phyloP scores from a whole-genome alignment of 2,113 vertebrate genomes.

The Archilochus colubris region DNA sequence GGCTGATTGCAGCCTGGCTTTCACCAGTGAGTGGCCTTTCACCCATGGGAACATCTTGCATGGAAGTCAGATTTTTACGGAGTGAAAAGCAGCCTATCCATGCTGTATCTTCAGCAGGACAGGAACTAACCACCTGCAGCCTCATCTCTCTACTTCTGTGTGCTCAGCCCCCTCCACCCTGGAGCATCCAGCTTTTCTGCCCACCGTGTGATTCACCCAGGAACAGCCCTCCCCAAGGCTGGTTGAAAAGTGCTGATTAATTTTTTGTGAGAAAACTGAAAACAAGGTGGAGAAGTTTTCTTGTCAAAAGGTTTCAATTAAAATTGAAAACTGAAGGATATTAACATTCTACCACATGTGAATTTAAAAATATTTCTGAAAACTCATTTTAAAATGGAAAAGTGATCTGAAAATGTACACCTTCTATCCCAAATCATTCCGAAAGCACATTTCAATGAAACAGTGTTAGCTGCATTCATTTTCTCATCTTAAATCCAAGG shows the following conservation, averaged over 20 bases:
- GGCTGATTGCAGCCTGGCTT: neutral
- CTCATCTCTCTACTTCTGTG: neutral
- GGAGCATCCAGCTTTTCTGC: neutral
- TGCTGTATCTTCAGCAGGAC: neutral
- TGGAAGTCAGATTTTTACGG: neutral
- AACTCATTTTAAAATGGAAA: neutral
- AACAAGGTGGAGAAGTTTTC: neutral
- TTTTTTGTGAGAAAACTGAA: neutral
- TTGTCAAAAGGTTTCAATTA: neutral
- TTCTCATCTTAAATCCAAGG: neutral
- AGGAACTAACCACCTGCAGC: neutral
- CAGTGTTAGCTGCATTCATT: neutral
- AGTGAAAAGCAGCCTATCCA: neutral
- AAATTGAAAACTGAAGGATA: neutral
- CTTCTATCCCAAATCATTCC: neutral
- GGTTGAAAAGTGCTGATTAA: conserved; percentile 1
- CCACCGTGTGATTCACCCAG: neutral
- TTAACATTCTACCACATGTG: neutral
- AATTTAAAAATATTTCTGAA: neutral
- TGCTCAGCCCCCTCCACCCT: rapidly evolving
- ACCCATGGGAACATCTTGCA: rapidly evolving
- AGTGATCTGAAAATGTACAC: neutral
- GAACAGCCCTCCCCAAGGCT: neutral
- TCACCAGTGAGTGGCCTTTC: neutral
- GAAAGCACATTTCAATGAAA: conserved; percentile 44